Conservation (phyloP, 1,140 invertebrate species). For the Diabrotica virgifera region DNA sequence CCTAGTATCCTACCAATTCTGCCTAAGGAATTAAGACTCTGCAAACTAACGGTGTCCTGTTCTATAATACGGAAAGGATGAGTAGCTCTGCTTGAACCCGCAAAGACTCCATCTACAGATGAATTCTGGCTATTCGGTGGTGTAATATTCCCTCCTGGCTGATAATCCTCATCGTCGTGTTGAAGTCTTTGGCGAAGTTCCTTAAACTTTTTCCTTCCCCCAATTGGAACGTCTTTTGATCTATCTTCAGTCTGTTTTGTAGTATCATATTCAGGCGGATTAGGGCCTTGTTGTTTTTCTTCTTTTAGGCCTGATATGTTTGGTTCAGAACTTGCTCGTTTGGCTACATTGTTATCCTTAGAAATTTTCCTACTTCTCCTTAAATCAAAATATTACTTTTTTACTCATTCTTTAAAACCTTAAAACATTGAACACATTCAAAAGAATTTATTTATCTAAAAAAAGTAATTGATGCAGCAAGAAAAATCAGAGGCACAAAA, state of each 20-base stretch:
- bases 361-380: conserved; percentile 33
- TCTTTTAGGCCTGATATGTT: conserved; percentile 32
- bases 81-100: conserved; percentile 51
- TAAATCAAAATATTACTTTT: neutral
- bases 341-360: conserved; percentile 33
- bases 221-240: conserved; percentile 8
- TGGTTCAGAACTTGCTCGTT: conserved; percentile 38
- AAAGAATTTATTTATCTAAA: conserved; percentile 6
- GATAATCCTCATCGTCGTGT: conserved; percentile 76
- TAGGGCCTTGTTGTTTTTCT: conserved; percentile 13
- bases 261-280: conserved; percentile 19
- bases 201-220: conserved; percentile 32
- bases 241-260: conserved; percentile 7
- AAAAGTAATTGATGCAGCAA: neutral
- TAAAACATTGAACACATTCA: conserved; percentile 22
- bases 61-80: conserved; percentile 80
- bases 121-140: conserved; percentile 78
- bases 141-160: conserved; percentile 52
- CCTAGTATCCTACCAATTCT: conserved; percentile 67
- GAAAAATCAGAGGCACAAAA: too few relatives aligned
- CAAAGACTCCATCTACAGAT: conserved; percentile 62
- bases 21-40: conserved; percentile 81
- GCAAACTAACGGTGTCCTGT: conserved; percentile 79
- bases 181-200: conserved; percentile 81
- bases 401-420: too few relatives aligned